Evolutionary conservation across 2,113 vertebrate genomes (phyloP), one percentile per base, ranked within the genome.

Genomic region (Melanostigma gelatinosum): DNA sequence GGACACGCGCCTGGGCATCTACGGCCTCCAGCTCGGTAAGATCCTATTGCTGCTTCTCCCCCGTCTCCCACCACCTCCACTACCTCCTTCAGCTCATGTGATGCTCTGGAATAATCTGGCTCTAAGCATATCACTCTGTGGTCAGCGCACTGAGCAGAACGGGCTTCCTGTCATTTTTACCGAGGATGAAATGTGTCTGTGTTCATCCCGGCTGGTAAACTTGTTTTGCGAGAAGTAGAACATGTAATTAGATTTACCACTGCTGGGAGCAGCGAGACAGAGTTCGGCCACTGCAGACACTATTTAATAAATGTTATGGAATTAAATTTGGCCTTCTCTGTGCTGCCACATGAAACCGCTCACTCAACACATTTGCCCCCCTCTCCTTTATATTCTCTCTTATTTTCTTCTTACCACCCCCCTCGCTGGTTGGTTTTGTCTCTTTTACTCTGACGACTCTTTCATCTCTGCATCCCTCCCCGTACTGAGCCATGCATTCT

Each of bases 11-110:
- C 94, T 99, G 85, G 95, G 97, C 74, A 95, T 98, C 81, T 95
- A 97, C 62, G 97, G 93, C 11, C 96, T 98, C 61, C 96, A 97
- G 86, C 96, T 97, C 32, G 97, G 97, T 98, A 93, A 92, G 95
- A 93, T 40, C 54, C 58, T 1, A 9, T 72, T 20, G 52, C 61
- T 34, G 38, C 61, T 36, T 66, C 61, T 83, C 69, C 29, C 46
- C 20, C 0, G 7, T 70, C 62, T 67, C 46, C 55, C 64, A 72
- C 50, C 82, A 68, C 58, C 44, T 68, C 60, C 70, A 38, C 58
- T 71, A 62, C 81, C 75, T 67, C 79, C 82, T 79, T 78, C 68
- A 46, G 73, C 84, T 82, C 86, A 84, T 85, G 78, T 57, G 82
- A 70, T 83, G 80, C 87, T 89, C 84, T 85, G 88, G 68, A 87